Evolutionary conservation across 2,113 vertebrate genomes (phyloP), one percentile per base, ranked within the genome.

Genomic region (Plectropomus leopardus): DNA sequence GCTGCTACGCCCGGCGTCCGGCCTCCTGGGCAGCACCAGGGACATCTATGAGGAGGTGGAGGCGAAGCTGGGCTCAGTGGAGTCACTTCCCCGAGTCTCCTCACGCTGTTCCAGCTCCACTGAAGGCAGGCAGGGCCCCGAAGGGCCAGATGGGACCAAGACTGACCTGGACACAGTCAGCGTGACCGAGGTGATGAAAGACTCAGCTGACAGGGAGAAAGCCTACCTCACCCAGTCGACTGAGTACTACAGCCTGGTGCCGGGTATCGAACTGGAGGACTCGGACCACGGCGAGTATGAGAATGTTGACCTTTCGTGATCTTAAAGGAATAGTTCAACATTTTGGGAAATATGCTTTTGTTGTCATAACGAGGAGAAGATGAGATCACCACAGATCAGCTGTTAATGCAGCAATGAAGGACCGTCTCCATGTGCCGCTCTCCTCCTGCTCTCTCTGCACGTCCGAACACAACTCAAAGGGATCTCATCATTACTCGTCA

Each of bases 171-270:
- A 97, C 71, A 77, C 95, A 0, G 92, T 96, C 68, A 98, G 96
- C 0, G 95, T 97, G 80, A 96, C 95, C 0, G 96, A 97, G 7
- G 96, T 97, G 66, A 92, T 97, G 95, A 96, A 96, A 51, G 97
- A 97, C 94, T 98, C 97, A 0, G 77, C 95, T 0, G 94, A 97
- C 86, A 85, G 96, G 28, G 97, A 97, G 91, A 97, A 96, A 86
- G 95, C 96, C 2, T 98, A 98, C 82, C 87, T 97, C 94, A 95
- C 85, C 72, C 96, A 98, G 88, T 92, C 96, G 0, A 96, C 95
- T 0, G 95, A 96, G 65, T 98, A 97, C 86, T 98, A 98, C 90
- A 97, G 96, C 84, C 90, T 98, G 80, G 95, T 98, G 19, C 97
- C 96, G 0, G 96, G 92, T 7, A 95, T 98, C 0, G 96, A 97